These are phyloP conservation scores for Nomada ruficornis DNA, from an alignment of 2,888 invertebrate species.

Conservation along the genomic window DNA sequence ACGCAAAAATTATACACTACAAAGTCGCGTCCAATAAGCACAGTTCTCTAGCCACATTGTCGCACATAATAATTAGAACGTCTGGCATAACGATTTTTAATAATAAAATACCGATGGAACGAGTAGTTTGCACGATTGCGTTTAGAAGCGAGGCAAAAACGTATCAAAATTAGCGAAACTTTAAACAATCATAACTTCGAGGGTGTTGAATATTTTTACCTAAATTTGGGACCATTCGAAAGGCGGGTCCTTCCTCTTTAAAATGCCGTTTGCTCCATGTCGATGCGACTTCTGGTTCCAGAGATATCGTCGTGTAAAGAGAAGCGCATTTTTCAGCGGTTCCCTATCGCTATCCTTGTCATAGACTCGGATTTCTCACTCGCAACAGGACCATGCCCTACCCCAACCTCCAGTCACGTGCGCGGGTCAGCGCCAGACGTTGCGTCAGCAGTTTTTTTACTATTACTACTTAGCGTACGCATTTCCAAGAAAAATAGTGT, in stretches of 20 bases:
- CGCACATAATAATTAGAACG: not conserved
- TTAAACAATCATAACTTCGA: not conserved
- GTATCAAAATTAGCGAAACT: not conserved
- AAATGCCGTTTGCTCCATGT: not conserved
- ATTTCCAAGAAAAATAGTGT: not conserved
- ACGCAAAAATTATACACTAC: too few relatives aligned
- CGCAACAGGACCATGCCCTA: not conserved
- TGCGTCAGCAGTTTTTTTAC: not conserved
- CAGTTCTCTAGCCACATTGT: not conserved
- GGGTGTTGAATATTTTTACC: not conserved
- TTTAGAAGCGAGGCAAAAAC: not conserved
- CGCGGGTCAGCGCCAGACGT: not conserved
- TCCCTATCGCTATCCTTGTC: not conserved
- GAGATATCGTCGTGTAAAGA: conserved; percentile 1
- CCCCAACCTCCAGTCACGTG: not conserved
- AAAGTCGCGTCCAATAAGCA: not conserved
- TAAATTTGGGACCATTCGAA: not conserved
- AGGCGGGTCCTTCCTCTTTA: not conserved
- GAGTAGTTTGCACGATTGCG: not conserved
- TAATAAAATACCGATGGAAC: not conserved
- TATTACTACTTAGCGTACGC: not conserved
- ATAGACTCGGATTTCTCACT: not conserved
- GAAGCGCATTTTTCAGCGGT: not conserved
- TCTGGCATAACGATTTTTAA: not conserved
- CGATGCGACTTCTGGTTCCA: not conserved